These are phyloP conservation scores for Mythimna vitellina DNA, from an alignment of 2,888 invertebrate species.

Conservation along the genomic window DNA sequence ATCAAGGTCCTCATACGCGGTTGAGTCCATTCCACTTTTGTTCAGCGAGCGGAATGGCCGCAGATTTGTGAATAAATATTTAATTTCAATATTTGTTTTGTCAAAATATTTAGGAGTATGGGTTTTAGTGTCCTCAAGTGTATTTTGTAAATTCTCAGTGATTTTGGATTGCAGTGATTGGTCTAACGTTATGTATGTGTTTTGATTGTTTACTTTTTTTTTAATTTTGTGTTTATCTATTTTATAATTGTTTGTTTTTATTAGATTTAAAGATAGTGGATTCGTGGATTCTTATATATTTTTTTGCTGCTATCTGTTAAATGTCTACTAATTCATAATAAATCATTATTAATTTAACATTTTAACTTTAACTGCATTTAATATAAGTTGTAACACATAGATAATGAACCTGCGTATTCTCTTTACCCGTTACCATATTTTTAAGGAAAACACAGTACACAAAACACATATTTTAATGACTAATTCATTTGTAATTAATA, in stretches of 20 bases:
- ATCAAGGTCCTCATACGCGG: constrained; percentile 65
- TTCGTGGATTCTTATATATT: not conserved
- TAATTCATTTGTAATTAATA: constrained; percentile 1
- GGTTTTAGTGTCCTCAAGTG: constrained; percentile 6
- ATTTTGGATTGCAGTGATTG: constrained; percentile 53
- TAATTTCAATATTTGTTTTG: constrained; percentile 25
- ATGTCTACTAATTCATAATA: not conserved
- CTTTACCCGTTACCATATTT: not conserved
- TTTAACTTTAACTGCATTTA: not conserved
- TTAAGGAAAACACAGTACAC: no score
- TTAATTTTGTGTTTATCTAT: not conserved
- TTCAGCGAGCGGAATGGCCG: constrained; percentile 63
- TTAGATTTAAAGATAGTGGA: no score
- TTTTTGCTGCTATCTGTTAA: not conserved
- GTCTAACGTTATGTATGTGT: constrained; percentile 44
- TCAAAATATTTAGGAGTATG: constrained; percentile 18
- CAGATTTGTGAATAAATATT: constrained; percentile 30
- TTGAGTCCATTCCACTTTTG: constrained; percentile 64
- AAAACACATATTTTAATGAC: not conserved
- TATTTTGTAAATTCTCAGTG: constrained; percentile 25
- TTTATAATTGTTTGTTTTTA: not conserved
- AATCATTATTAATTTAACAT: not conserved
- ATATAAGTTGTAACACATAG: not conserved
- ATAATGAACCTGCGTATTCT: not conserved
- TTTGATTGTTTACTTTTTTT: constrained; percentile 11